Percentiles rank a stretch among this genome's conserved stretches.
Conservation (phyloP, 2,797 vertebrate genomes). For the Hirundo rustica region DNA sequence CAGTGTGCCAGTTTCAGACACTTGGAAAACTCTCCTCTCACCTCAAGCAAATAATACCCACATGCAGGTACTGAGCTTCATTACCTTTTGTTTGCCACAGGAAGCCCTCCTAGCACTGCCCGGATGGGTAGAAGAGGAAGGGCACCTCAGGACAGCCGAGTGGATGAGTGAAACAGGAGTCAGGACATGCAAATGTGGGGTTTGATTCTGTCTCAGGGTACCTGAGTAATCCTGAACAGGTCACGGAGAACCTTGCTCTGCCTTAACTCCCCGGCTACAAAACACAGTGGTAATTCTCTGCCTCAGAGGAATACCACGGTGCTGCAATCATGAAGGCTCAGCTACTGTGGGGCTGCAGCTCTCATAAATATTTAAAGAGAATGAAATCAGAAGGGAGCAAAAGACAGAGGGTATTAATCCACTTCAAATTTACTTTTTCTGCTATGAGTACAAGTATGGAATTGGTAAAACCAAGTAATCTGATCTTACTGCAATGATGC, state of each 20-base stretch:
- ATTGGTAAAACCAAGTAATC: slow-evolving; percentile 12
- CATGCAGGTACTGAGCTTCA: not conserved
- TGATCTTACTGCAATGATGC: not conserved
- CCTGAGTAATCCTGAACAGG: not conserved
- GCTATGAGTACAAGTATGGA: not conserved
- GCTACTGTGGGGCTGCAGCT: not conserved
- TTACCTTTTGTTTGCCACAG: not conserved
- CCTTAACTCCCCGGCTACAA: not conserved
- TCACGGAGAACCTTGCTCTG: not conserved
- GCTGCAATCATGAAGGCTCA: not conserved
- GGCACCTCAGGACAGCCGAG: not conserved
- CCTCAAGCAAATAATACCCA: slow-evolving; percentile 17
- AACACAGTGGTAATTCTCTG: not conserved
- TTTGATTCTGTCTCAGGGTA: not conserved
- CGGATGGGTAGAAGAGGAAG: not conserved
- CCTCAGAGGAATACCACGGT: not conserved
- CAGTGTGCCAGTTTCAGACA: not conserved
- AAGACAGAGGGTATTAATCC: not conserved
- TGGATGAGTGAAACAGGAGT: not conserved
- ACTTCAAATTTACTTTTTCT: not conserved
- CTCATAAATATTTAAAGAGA: not conserved
- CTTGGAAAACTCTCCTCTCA: slow-evolving; percentile 22
- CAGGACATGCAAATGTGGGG: not conserved
- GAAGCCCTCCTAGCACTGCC: not conserved
- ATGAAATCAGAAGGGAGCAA: not conserved